phyloP scores from a whole-genome alignment of 2,113 vertebrate species.

The Chitala chitala region DNA sequence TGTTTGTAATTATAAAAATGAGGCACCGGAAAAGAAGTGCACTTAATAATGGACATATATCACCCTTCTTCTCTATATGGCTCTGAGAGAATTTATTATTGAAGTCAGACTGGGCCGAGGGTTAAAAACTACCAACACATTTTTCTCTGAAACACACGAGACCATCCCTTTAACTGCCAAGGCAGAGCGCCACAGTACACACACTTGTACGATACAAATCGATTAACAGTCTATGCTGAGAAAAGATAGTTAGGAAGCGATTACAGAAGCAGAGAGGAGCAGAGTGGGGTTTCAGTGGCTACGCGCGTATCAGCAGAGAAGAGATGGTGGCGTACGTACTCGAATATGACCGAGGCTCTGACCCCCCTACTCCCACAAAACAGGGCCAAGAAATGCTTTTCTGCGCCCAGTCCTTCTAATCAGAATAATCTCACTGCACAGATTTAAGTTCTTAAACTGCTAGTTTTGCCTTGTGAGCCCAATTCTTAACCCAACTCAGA shows the following conservation, averaged over 20 bases:
- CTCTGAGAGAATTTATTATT: slow-evolving; percentile 57
- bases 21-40: slow-evolving; percentile 78
- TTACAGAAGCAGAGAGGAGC: slow-evolving; percentile 33
- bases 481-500: slow-evolving; percentile 28
- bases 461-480: neutral
- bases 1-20: slow-evolving; percentile 45
- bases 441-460: too few relatives aligned
- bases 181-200: slow-evolving; percentile 57
- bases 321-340: too few relatives aligned
- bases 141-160: slow-evolving; percentile 22
- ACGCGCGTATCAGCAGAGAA: too few relatives aligned
- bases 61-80: slow-evolving; percentile 50
- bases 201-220: slow-evolving; percentile 36
- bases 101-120: slow-evolving; percentile 33
- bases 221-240: slow-evolving; percentile 28
- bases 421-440: neutral
- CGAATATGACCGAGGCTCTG: too few relatives aligned
- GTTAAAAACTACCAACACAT: slow-evolving; percentile 44
- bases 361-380: slow-evolving; percentile 20
- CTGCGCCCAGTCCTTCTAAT: slow-evolving; percentile 1
- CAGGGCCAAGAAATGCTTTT: slow-evolving; percentile 21
- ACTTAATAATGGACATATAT: slow-evolving; percentile 62
- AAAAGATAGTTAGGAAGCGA: slow-evolving; percentile 15
- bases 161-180: neutral
- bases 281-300: too few relatives aligned